Evolutionary conservation across 2,797 vertebrate species (phyloP).

Genomic region (Sebastes jordani): DNA sequence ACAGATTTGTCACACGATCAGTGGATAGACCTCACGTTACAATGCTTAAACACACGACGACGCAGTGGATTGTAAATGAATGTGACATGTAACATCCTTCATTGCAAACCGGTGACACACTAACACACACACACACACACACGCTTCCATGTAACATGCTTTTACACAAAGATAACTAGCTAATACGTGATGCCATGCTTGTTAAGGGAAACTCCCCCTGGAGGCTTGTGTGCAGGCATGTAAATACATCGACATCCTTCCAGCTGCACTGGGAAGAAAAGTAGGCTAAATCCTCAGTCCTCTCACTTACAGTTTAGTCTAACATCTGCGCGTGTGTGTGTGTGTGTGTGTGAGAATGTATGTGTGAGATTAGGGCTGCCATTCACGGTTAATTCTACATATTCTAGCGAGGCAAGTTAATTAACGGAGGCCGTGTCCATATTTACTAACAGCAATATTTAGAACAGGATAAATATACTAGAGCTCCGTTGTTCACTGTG

Average conservation of each 20-base stretch:
- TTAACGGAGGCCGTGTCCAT: slow-evolving; percentile 29
- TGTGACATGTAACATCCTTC: background rate
- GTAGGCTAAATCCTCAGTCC: slow-evolving; percentile 48
- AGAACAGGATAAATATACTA: background rate
- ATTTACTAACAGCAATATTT: slow-evolving; percentile 34
- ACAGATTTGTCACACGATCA: slow-evolving; percentile 13
- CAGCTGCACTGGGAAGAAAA: slow-evolving; percentile 48
- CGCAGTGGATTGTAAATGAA: background rate
- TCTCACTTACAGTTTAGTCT: slow-evolving; percentile 29
- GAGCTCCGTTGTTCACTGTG: background rate
- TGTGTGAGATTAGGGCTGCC: slow-evolving; percentile 14
- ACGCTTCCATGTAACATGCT: slow-evolving; percentile 1
- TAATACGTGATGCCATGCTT: slow-evolving; percentile 49
- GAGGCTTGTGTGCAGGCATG: slow-evolving; percentile 50
- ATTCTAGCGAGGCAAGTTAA: slow-evolving; percentile 17
- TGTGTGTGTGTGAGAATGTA: background rate
- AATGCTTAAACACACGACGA: background rate
- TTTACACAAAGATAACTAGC: slow-evolving; percentile 44
- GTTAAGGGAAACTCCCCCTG: slow-evolving; percentile 42
- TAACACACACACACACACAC: background rate
- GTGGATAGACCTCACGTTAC: background rate
- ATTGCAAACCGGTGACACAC: background rate
- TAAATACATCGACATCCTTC: slow-evolving; percentile 58
- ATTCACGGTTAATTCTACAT: slow-evolving; percentile 38
- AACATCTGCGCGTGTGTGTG: background rate